Base-by-base conservation (phyloP, 2,797 vertebrate species). In the Pangasius sanitwongsei region DNA sequence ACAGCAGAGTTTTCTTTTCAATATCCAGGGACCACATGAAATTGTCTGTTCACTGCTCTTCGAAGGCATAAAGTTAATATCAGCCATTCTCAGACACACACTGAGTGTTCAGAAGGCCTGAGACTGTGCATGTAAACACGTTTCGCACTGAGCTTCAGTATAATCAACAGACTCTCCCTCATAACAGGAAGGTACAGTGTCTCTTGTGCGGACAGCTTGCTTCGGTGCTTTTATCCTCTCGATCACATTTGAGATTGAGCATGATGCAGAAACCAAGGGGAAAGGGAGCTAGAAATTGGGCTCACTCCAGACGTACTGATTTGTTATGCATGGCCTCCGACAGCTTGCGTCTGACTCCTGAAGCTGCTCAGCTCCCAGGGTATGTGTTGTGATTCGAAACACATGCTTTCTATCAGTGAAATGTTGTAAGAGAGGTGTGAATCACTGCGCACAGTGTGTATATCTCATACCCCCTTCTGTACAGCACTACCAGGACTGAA, bases 371-470 rank as follows among this genome's bases (percentile, higher is more conserved):
- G 50, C 65, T 84, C 44, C 44, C 16, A n/a, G 28, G 65, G 86
- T 88, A 69, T 78, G 69, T 88, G 77, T 67, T 90, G 72, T 53
- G 48, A 75, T 86, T 86, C 25, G 72, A 70, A 75, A 77, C 87
- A 86, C 86, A 75, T 90, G 87, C 87, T 87, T 90, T 86, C 82
- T 85, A 86, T 91, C 89, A 88, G 63, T 41, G 78, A 75, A 55
- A 57, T 89, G 84, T 77, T 91, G 61, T 91, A 37, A 91, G 89
- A 83, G 89, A 89, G 89, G 90, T 89, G 65, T 86, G 83, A 84
- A 90, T 88, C 87, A 85, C 48, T 34, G 70, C 41, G 55, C 87
- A 61, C 53, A 84, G 63, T 85, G 59, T 88, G 80, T 83, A 48
- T 69, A 48, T 90, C 69, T 25, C 83, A 41, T 86, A 31, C 48